Evolutionary conservation across 2,888 invertebrate genomes (phyloP).

Genomic region (Leucophora obtusa): DNA sequence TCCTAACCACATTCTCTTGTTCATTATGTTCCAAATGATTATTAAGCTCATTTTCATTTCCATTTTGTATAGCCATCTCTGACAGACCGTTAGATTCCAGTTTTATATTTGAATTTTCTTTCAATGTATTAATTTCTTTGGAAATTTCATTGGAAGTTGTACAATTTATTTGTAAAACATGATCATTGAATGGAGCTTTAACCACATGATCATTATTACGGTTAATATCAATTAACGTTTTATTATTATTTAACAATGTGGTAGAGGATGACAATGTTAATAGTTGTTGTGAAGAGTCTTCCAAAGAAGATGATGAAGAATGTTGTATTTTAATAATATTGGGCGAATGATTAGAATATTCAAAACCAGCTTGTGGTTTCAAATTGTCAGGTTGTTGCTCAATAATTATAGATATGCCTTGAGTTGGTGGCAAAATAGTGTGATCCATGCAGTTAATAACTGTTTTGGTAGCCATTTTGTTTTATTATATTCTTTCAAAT

Average conservation of each 20-base stretch:
- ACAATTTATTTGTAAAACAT: slow-evolving; percentile 49
- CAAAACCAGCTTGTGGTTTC: slow-evolving; percentile 20
- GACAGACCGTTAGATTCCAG: slow-evolving; percentile 41
- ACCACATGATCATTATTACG: slow-evolving; percentile 29
- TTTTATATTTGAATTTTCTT: slow-evolving; percentile 10
- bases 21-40: slow-evolving; percentile 36
- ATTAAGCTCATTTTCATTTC: slow-evolving; percentile 56
- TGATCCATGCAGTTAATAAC: slow-evolving; percentile 65
- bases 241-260: slow-evolving; percentile 55
- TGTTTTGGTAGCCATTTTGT: slow-evolving; percentile 67
- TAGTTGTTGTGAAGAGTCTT: slow-evolving; percentile 38
- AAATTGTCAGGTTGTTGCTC: slow-evolving; percentile 60
- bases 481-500: slow-evolving; percentile 11
- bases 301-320: slow-evolving; percentile 36
- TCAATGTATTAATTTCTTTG: slow-evolving; percentile 31
- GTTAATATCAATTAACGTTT: slow-evolving; percentile 68
- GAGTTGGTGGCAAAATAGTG: slow-evolving; percentile 32
- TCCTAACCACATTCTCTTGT: slow-evolving; percentile 41
- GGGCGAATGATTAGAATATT: slow-evolving; percentile 33
- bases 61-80: slow-evolving; percentile 34
- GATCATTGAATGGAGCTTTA: slow-evolving; percentile 53
- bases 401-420: slow-evolving; percentile 68
- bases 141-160: slow-evolving; percentile 46
- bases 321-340: slow-evolving; percentile 64
- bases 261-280: slow-evolving; percentile 40